Evolutionary conservation across 1,140 invertebrate species (phyloP).

Genomic region (Drosophila pachea): DNA sequence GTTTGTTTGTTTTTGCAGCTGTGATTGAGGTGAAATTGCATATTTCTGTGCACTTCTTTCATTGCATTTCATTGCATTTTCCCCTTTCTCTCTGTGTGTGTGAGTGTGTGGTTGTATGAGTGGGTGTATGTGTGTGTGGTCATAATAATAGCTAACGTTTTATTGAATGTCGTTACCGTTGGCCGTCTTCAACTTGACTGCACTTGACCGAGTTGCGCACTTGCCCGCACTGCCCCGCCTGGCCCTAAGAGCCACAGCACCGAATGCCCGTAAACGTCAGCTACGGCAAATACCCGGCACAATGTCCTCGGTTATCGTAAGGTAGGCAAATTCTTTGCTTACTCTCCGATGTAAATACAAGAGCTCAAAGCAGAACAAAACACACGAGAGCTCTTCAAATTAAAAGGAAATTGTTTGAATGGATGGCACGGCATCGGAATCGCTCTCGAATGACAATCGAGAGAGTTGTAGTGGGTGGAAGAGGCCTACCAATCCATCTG

Average conservation of each 20-base stretch:
- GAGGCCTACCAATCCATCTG: no score
- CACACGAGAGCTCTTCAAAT: background rate
- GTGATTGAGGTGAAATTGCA: conserved; percentile 76
- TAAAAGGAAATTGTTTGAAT: background rate
- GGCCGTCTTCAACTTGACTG: conserved; percentile 27
- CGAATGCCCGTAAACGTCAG: conserved; percentile 57
- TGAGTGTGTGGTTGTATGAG: background rate
- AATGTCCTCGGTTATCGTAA: conserved; percentile 7
- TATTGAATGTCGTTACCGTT: conserved; percentile 66
- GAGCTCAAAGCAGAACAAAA: background rate
- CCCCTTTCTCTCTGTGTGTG: conserved; percentile 35
- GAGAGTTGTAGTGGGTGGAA: background rate
- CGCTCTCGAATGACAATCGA: background rate
- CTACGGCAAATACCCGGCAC: conserved; percentile 25
- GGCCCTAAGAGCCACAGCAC: conserved; percentile 25
- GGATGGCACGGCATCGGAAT: background rate
- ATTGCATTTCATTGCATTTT: conserved; percentile 59
- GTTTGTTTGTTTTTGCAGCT: conserved; percentile 77
- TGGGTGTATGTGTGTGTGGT: conserved; percentile 7
- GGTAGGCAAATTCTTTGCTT: conserved; percentile 34
- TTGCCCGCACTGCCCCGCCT: conserved; percentile 37
- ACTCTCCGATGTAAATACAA: background rate
- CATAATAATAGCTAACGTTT: conserved; percentile 71
- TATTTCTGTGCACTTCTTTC: conserved; percentile 73
- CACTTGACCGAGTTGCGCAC: conserved; percentile 34